phyloP scores from a whole-genome alignment of 2,888 invertebrate genomes.

The Caenorhabditis doughertyi region DNA sequence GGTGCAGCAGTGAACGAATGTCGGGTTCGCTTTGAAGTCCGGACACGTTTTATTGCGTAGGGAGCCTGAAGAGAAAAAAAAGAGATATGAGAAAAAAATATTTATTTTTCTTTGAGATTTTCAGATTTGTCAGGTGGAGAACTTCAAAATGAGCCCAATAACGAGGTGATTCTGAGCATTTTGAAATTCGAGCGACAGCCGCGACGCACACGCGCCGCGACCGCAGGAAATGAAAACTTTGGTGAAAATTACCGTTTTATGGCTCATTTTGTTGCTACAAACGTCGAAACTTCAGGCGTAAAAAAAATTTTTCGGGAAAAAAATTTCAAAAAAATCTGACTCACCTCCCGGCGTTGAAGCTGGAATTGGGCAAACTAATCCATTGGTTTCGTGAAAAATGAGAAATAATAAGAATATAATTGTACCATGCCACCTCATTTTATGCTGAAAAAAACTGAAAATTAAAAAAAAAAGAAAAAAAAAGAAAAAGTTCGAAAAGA shows the following conservation, averaged over 20 bases:
- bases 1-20: conserved; percentile 65
- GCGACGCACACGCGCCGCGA: background rate
- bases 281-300: too few species aligned
- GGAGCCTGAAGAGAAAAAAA: conserved; percentile 15
- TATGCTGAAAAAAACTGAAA: background rate
- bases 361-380: conserved; percentile 46
- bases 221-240: background rate
- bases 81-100: background rate
- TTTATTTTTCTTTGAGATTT: too few species aligned
- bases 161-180: background rate
- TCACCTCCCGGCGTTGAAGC: conserved; percentile 41
- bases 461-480: background rate
- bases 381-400: background rate
- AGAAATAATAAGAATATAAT: background rate
- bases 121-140: background rate
- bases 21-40: conserved; percentile 70
- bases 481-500: background rate
- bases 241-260: too few species aligned
- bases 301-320: too few species aligned
- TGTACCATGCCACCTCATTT: conserved; percentile 21
- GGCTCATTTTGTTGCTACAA: too few species aligned
- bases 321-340: background rate
- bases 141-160: background rate
- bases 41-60: conserved; percentile 71
- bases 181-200: background rate